Conservation (phyloP, 2,113 vertebrate genomes). For the Forbesichthys papilliferus region DNA sequence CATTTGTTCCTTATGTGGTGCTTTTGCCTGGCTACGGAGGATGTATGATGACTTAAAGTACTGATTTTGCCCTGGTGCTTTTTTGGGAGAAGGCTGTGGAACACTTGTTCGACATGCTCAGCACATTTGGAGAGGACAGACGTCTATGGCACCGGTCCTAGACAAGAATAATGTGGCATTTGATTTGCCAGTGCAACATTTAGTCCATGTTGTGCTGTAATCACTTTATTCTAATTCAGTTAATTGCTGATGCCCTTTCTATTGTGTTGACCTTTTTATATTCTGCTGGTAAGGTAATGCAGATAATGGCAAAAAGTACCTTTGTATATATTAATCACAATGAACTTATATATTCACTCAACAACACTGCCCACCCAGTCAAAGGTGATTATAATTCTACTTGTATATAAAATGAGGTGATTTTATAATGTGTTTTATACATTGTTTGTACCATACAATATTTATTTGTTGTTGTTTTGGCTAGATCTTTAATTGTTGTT, state of each 20-base stretch:
- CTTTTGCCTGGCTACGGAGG: slow-evolving; percentile 9
- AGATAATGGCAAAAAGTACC: slow-evolving; percentile 20
- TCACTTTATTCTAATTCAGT: slow-evolving; percentile 37
- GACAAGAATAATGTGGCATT: slow-evolving; percentile 27
- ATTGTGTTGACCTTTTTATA: slow-evolving; percentile 2
- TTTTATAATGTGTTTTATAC: too few species aligned
- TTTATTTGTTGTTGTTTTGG: too few species aligned
- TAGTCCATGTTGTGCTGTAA: slow-evolving; percentile 36
- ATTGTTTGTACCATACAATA: too few species aligned
- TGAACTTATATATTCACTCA: background rate
- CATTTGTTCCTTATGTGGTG: background rate
- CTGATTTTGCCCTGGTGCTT: slow-evolving; percentile 20
- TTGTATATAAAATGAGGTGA: background rate
- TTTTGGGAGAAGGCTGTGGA: slow-evolving; percentile 20
- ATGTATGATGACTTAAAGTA: slow-evolving; percentile 7
- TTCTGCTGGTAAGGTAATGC: slow-evolving; percentile 5
- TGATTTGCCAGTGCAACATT: slow-evolving; percentile 36
- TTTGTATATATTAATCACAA: slow-evolving; percentile 39
- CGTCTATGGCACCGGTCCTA: slow-evolving; percentile 24
- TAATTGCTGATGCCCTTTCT: slow-evolving; percentile 12
- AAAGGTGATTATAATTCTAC: background rate
- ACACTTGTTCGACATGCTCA: slow-evolving; percentile 14
- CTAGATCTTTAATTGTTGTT: too few species aligned
- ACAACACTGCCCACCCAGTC: background rate
- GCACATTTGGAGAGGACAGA: slow-evolving; percentile 32